These are phyloP conservation scores for Petrocephalus zakoni DNA, from an alignment of 2,113 vertebrate species.

Conservation along the genomic window DNA sequence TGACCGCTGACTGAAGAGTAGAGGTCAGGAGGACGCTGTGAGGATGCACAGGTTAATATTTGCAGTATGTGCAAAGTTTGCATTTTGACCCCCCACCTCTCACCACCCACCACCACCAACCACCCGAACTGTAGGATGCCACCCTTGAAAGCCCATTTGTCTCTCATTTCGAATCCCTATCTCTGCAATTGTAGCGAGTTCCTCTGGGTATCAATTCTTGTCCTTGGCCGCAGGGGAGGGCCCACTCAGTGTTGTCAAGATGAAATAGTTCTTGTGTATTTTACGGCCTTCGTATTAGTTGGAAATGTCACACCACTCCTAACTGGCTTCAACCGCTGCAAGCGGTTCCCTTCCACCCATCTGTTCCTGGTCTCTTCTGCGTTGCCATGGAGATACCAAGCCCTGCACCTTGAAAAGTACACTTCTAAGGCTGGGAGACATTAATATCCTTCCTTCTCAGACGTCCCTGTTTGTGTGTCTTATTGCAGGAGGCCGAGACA, in stretches of 20 bases:
- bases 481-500: slow-evolving; percentile 42
- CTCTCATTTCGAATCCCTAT: not conserved
- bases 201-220: slow-evolving; percentile 14
- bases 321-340: slow-evolving; percentile 27
- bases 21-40: not conserved
- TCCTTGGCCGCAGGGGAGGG: not conserved
- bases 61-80: not conserved
- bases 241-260: not conserved
- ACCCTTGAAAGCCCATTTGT: not conserved
- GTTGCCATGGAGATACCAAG: slow-evolving; percentile 71
- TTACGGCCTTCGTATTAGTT: slow-evolving; percentile 16
- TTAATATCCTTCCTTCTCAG: slow-evolving; percentile 54
- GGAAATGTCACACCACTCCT: slow-evolving; percentile 23
- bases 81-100: not conserved
- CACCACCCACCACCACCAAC: too few species aligned
- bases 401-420: slow-evolving; percentile 68
- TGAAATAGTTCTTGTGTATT: slow-evolving; percentile 18
- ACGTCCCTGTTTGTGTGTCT: slow-evolving; percentile 47
- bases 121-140: not conserved
- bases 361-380: slow-evolving; percentile 48
- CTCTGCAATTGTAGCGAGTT: not conserved
- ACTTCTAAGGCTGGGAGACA: slow-evolving; percentile 54
- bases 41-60: not conserved
- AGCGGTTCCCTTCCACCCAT: slow-evolving; percentile 30
- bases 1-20: not conserved